A percentile compares a stretch with the other conserved stretches of the same genome.
Conservation (phyloP, 2,797 vertebrate species). For the Molossus molossus region DNA sequence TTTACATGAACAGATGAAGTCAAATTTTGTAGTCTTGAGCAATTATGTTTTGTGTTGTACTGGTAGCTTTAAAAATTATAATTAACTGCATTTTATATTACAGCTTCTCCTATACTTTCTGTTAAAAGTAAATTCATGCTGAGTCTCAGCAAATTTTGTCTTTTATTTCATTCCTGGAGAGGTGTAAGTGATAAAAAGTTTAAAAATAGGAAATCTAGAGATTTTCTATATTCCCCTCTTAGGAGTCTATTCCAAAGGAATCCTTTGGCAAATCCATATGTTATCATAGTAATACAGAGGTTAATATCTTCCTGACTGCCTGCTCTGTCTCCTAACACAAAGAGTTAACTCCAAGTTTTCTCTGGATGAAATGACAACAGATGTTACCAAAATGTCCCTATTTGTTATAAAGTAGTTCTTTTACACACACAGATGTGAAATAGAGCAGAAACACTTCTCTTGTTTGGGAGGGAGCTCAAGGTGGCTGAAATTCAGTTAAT, state of each 20-base stretch:
- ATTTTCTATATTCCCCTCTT: constrained; percentile 68
- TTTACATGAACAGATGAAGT: constrained; percentile 59
- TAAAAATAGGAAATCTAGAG: constrained; percentile 43
- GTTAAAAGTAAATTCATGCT: constrained; percentile 66
- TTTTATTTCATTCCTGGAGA: constrained; percentile 28
- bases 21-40: constrained; percentile 6
- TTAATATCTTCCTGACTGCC: constrained; percentile 70
- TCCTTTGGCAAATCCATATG: constrained; percentile 41
- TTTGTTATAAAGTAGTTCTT: constrained; percentile 86
- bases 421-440: constrained; percentile 79
- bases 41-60: constrained; percentile 62
- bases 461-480: constrained; percentile 79
- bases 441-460: constrained; percentile 72
- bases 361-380: constrained; percentile 87
- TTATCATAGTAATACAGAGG: constrained; percentile 73
- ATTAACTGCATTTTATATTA: constrained; percentile 32
- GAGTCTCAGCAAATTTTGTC: constrained; percentile 2
- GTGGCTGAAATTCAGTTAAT: constrained; percentile 82
- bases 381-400: constrained; percentile 88
- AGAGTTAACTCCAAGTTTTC: constrained; percentile 86
- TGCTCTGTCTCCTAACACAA: constrained; percentile 65
- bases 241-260: constrained; percentile 22
- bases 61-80: constrained; percentile 69
- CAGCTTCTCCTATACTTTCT: constrained; percentile 21
- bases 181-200: constrained; percentile 32